Evolutionary conservation across 2,113 vertebrate species (phyloP), one percentile per base, ranked within the genome.

Genomic region (Cyprinus carpio): DNA sequence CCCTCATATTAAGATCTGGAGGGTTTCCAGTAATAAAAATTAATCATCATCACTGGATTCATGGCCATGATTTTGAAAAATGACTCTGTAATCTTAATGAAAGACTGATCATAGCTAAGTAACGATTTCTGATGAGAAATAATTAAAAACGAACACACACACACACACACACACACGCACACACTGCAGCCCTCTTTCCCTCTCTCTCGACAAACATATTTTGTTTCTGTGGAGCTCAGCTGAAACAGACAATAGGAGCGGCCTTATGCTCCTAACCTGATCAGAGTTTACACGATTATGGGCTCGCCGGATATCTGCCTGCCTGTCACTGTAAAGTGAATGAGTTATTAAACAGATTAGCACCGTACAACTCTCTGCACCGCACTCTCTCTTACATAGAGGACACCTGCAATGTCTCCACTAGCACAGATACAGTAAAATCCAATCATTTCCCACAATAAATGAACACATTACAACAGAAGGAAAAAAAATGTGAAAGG

Each of bases 251-350:
- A 81, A 81, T 67, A 81, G 9, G 16, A 69, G 40, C 25, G 3
- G 79, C 65, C 58, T 69, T 76, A 71, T 37, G 60, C 64, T 43
- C 49, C 60, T 79, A 87, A 85, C 76, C 69, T 64, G 84, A 87
- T 89, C 74, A 85, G 79, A 46, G 67, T 75, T 43, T 87, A 85
- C 83, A 80, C 69, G 86, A 89, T 87, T 87, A 87, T 11, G 23
- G 31, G 18, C 81, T 81, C 23, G 58, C 79, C 29, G 75, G 86
- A 81, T 81, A 85, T 80, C 86, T 85, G 56, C 84, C 67, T 25
- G 46, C 15, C 76, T 83, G 46, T 75, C 67, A 86, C 76, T 54
- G 81, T 51, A 85, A 87, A 84, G 75, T 67, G 81, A 87, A 87
- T 85, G 76, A 85, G 64, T 62, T 74, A 18, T 78, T 85, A 81